A percentile compares a stretch with the other conserved stretches of the same genome.
These are phyloP conservation scores for Solenodon paradoxus DNA, from an alignment of 2,113 vertebrate species.

Conservation along the genomic window DNA sequence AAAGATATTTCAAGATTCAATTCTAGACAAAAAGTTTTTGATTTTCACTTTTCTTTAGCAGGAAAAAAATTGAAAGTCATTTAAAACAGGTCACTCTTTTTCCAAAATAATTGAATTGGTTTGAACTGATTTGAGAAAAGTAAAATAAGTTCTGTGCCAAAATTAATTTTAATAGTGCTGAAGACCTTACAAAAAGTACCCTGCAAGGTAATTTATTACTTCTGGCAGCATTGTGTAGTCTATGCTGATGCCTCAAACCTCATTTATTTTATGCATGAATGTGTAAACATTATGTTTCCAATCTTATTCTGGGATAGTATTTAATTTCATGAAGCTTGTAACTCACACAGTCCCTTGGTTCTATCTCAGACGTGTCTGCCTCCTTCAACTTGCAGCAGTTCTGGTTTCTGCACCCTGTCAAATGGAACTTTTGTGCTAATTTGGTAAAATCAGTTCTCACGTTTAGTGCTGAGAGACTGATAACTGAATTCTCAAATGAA, in stretches of 20 bases:
- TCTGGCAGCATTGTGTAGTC: neutral
- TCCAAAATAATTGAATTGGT: neutral
- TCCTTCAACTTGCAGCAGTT: constrained; percentile 12
- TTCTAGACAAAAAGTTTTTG: neutral
- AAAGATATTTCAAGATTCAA: neutral
- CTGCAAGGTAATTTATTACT: neutral
- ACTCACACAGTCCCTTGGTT: neutral
- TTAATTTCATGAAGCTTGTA: constrained; percentile 32
- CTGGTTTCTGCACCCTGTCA: constrained; percentile 77
- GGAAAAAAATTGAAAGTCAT: neutral
- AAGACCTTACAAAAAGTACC: neutral
- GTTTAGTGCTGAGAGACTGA: constrained; percentile 80
- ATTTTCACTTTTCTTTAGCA: neutral
- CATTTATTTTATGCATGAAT: neutral
- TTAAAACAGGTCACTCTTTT: neutral
- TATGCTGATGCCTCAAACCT: neutral
- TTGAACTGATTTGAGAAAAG: neutral
- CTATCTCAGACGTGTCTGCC: neutral
- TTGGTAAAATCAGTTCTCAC: constrained; percentile 81
- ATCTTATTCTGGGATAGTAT: constrained; percentile 37
- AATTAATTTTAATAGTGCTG: neutral
- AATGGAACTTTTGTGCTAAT: constrained; percentile 77
- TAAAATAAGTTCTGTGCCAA: neutral
- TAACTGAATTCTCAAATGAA: constrained; percentile 75
- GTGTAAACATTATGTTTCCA: constrained; percentile 51